phyloP scores from a whole-genome alignment of 1,140 invertebrate species.

The Neodiprion lecontei region DNA sequence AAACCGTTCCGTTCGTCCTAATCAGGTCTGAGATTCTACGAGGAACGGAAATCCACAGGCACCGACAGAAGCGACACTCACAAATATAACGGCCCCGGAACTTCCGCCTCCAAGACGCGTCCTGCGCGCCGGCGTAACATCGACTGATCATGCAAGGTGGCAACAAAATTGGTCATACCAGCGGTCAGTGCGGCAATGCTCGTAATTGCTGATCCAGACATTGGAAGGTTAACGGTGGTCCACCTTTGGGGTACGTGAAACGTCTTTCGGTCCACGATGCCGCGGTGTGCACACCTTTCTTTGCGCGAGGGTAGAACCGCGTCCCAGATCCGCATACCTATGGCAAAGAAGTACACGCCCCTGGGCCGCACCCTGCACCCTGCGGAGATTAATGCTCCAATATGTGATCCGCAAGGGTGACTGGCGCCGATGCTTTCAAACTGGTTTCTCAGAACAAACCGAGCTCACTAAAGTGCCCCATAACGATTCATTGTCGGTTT shows the following conservation, averaged over 20 bases:
- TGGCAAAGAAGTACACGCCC: conserved; percentile 39
- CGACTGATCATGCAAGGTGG: neutral
- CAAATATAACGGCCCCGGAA: neutral
- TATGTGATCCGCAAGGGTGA: conserved; percentile 9
- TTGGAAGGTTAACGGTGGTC: neutral
- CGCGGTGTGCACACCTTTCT: conserved; percentile 15
- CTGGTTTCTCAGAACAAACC: neutral
- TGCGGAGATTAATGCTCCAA: conserved; percentile 16
- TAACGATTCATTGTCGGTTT: no score
- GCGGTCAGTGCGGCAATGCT: no score
- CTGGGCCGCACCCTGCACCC: conserved; percentile 36
- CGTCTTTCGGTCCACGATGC: neutral
- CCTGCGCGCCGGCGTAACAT: neutral
- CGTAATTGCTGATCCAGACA: no score
- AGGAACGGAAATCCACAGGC: no score
- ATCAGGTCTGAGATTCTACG: no score
- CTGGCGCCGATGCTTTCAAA: neutral
- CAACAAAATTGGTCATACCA: no score
- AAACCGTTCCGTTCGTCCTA: neutral
- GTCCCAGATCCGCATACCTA: conserved; percentile 24
- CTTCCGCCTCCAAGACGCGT: neutral
- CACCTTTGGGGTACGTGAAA: neutral
- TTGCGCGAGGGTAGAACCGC: conserved; percentile 37
- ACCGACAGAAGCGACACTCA: no score
- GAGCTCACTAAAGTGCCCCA: no score